Base-by-base conservation (phyloP, 2,888 invertebrate species). In the Drosophila prostipennis region DNA sequence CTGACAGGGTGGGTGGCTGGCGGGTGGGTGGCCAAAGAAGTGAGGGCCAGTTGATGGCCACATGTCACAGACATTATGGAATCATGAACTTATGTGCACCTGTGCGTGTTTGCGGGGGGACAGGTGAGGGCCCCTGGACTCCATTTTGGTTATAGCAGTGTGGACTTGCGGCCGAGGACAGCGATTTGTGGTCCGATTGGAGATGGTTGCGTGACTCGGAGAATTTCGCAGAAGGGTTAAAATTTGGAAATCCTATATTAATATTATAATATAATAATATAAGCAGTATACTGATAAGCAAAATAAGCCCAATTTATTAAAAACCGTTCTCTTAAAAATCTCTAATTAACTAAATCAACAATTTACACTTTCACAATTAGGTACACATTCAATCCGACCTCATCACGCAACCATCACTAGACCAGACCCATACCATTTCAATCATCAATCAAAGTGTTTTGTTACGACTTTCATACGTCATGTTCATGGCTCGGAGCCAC, bases 391-490 rank as follows among this genome's bases (percentile, higher is more conserved):
- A 10, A 42, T 19, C 10, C 8, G 23, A 19, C 4, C 6, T 16
- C 19, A 1, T 49, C 69, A 70, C 54, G 70, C n/a, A 14, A n/a
- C 26, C 70, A 70, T 52, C 60, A n/a, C 70, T 52, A 42, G 37
- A n/a, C 34, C 56, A 58, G 13, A 26, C 11, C 53, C 36, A 10
- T 55, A 40, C 49, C 72, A 76, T 78, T 85, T 76, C 79, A 76
- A 78, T 83, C 85, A 83, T 83, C 82, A 83, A 83, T 83, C 82
- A 83, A 85, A 85, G 85, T 85, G 82, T 85, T 82, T 82, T 80
- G 82, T 85, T 82, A 77, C 85, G 80, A 83, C 72, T 82, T 84
- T 81, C 67, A 74, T 79, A 76, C 74, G 84, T 81, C 84, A 80
- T 83, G 83, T 83, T 46, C 70, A 61, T 61, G 59, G 55, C 70